Base-by-base conservation (phyloP, 1,140 invertebrate species). In the Trissolcus basalis region DNA sequence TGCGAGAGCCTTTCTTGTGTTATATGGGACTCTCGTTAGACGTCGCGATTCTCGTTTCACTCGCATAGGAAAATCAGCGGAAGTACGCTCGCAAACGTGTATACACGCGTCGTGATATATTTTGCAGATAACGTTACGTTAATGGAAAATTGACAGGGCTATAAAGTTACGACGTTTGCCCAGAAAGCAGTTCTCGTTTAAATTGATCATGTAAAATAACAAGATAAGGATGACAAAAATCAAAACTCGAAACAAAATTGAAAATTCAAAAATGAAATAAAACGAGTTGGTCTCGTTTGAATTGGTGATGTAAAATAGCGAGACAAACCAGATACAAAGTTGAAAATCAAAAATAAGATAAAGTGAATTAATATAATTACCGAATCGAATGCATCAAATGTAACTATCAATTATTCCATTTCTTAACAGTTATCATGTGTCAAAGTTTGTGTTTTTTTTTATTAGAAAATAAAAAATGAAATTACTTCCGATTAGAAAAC, bases 61-160 rank as follows among this genome's bases (percentile, higher is more conserved):
- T 64, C 54, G 58, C 12, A 6, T 1, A 59, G 41, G 60, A 72
- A 64, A 72, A 64, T 16, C 35, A 72, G 59, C 69, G 60, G 69
- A 72, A 72, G 59, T 72, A 54, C 60, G 60, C 51, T 64, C 59
- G 48, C 50, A 64, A 58, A 64, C 68, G 54, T 44, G 16, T 49
- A 54, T n/a, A 27, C 44, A 15, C 41, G 19, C 47, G 51, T 15
- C n/a, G 9, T 10, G 59, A 71, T 71, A 41, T 71, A 61, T 71
- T 54, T 60, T 53, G 35, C 12, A 44, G 68, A 63, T 71, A 63
- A 58, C n/a, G n/a, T 39, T 35, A 9, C 50, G 49, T 71, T 71
- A 71, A 71, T 56, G 39, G 59, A 71, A 63, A 71, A 45, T 56
- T 70, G 58, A 70, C 67, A 61, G 56, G 67, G 44, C 49, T 63